Evolutionary conservation across 2,797 vertebrate genomes (phyloP).

Genomic region (Champsocephalus esox): DNA sequence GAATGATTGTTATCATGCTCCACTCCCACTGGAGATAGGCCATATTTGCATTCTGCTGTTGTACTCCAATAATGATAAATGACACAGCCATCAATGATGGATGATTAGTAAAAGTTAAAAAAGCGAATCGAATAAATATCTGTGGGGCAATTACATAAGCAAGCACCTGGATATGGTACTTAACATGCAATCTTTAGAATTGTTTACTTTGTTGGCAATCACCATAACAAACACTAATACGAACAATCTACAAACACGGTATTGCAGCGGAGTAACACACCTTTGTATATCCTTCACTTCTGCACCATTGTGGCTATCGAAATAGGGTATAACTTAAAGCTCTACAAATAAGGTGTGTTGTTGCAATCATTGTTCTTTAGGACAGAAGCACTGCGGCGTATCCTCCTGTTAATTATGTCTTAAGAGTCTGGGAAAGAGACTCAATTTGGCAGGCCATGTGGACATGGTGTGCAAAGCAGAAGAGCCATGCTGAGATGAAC

Average conservation of each 20-base stretch:
- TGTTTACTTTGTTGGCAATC: background rate
- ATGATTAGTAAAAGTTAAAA: slow-evolving; percentile 28
- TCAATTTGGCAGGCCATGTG: slow-evolving; percentile 53
- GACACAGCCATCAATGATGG: slow-evolving; percentile 37
- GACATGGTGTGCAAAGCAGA: slow-evolving; percentile 37
- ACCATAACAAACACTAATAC: slow-evolving; percentile 1
- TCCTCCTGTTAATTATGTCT: slow-evolving; percentile 54
- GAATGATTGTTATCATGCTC: slow-evolving; percentile 44
- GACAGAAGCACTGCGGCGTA: slow-evolving; percentile 35
- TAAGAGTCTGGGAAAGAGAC: slow-evolving; percentile 62
- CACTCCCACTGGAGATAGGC: slow-evolving; percentile 47
- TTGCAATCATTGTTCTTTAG: slow-evolving; percentile 48
- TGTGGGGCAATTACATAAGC: slow-evolving; percentile 2
- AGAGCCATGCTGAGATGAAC: slow-evolving; percentile 55
- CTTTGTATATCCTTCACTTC: background rate
- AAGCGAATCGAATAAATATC: slow-evolving; percentile 35
- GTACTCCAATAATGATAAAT: slow-evolving; percentile 46
- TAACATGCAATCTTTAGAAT: slow-evolving; percentile 10
- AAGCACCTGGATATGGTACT: slow-evolving; percentile 12
- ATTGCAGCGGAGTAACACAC: background rate
- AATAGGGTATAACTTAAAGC: slow-evolving; percentile 16
- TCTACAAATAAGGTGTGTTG: background rate
- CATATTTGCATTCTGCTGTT: slow-evolving; percentile 57
- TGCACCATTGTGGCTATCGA: background rate
- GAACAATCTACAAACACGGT: background rate